Evolutionary conservation across 2,888 invertebrate species (phyloP).

Genomic region (Ectemnius cavifrons): DNA sequence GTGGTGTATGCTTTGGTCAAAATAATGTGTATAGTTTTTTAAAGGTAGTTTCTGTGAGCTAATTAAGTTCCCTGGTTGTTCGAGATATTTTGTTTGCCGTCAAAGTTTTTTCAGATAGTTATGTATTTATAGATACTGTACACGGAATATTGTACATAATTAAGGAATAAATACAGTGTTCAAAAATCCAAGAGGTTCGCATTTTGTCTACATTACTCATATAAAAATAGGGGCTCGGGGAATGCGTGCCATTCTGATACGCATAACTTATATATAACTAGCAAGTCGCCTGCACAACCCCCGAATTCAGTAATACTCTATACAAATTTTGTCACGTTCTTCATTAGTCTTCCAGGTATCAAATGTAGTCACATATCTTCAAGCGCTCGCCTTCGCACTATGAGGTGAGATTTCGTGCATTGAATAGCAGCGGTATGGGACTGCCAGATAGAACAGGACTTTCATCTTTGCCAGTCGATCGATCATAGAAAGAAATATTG

Average conservation of each 20-base stretch:
- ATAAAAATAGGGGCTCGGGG: too few relatives aligned
- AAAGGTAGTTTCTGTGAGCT: conserved; percentile 41
- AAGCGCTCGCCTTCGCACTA: background rate
- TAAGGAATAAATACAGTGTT: conserved; percentile 62
- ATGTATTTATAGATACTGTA: conserved; percentile 62
- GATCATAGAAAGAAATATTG: conserved; percentile 50
- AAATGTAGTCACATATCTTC: background rate
- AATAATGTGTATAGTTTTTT: conserved; percentile 34
- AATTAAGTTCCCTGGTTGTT: conserved; percentile 37
- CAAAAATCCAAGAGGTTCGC: conserved; percentile 31
- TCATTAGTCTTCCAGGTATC: background rate
- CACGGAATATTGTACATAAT: conserved; percentile 64
- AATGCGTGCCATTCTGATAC: too few relatives aligned
- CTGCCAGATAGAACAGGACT: background rate
- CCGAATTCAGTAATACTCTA: background rate
- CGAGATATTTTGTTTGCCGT: conserved; percentile 50
- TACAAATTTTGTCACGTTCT: conserved; percentile 8
- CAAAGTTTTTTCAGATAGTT: conserved; percentile 45
- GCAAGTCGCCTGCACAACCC: background rate
- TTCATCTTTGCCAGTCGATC: conserved; percentile 24
- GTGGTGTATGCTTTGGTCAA: conserved; percentile 46
- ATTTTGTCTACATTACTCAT: too few relatives aligned
- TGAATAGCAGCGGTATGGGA: conserved; percentile 3
- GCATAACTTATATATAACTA: too few relatives aligned
- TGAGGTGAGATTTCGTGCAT: background rate